Evolutionary conservation across 2,113 vertebrate genomes (phyloP).

Genomic region (Polypterus bichir): DNA sequence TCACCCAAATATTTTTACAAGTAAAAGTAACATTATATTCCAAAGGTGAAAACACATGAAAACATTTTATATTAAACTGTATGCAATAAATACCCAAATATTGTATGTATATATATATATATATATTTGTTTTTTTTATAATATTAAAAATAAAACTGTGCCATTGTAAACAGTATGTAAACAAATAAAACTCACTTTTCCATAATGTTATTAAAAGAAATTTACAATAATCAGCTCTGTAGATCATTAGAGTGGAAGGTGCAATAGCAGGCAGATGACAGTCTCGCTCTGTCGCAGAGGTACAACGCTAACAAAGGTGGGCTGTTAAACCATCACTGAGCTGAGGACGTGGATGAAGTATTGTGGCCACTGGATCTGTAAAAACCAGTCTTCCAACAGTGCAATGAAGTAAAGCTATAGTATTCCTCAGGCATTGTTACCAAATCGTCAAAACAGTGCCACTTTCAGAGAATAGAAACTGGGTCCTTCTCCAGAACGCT

Average conservation of each 20-base stretch:
- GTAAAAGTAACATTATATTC: constrained; percentile 96
- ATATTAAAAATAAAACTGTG: constrained; percentile 85
- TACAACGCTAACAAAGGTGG: constrained; percentile 7
- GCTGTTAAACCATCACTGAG: no score
- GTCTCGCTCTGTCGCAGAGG: constrained; percentile 63
- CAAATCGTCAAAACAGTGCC: no score
- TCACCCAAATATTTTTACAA: constrained; percentile 87
- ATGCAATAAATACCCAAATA: constrained; percentile 96
- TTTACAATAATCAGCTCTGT: constrained; percentile 48
- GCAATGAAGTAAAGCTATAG: no score
- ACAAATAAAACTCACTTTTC: constrained; percentile 83
- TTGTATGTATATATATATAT: constrained; percentile 55
- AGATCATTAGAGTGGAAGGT: constrained; percentile 51
- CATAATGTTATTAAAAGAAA: constrained; percentile 59
- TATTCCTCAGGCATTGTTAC: no score
- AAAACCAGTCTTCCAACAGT: no score
- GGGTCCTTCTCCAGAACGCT: no score
- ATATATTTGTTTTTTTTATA: constrained; percentile 8
- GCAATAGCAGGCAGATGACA: constrained; percentile 71
- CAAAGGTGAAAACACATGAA: constrained; percentile 97
- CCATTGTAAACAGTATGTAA: constrained; percentile 99
- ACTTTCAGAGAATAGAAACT: no score
- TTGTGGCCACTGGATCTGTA: no score
- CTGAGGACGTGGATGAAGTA: no score
- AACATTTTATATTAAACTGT: constrained; percentile 74